Percentiles rank a stretch among this genome's conserved stretches.
These are phyloP conservation scores for Erynnis tages DNA, from an alignment of 2,888 invertebrate species.

Conservation along the genomic window DNA sequence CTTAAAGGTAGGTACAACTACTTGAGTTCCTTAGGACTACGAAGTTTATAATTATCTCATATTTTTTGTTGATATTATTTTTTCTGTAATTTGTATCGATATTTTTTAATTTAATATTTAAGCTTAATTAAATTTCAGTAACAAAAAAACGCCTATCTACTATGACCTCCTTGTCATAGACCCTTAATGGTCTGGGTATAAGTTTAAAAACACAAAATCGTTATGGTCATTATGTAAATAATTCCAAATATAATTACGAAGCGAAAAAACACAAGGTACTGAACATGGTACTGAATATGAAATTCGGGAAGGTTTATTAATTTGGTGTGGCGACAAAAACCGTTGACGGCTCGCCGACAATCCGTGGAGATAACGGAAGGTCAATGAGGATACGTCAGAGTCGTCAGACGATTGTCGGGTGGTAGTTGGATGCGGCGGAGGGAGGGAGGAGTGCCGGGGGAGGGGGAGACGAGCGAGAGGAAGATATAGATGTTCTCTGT, in stretches of 20 bases:
- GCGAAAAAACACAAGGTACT: not conserved
- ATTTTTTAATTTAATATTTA: too few species aligned
- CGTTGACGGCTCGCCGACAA: conserved; percentile 50
- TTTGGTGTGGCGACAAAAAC: conserved; percentile 31
- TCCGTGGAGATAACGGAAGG: conserved; percentile 76
- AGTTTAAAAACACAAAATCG: too few species aligned
- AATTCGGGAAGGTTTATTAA: conserved; percentile 27
- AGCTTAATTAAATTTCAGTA: too few species aligned
- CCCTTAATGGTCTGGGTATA: too few species aligned
- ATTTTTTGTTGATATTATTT: too few species aligned
- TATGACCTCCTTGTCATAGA: too few species aligned
- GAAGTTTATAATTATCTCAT: too few species aligned
- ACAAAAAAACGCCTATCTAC: too few species aligned
- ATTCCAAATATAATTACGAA: not conserved
- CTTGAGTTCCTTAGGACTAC: too few species aligned
- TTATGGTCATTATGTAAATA: not conserved
- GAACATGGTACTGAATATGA: conserved; percentile 14
- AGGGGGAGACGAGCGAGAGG: conserved; percentile 39
- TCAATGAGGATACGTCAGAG: conserved; percentile 75
- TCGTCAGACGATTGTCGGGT: conserved; percentile 39
- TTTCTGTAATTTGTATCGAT: too few species aligned
- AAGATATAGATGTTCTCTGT: conserved; percentile 51
- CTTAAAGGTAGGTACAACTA: conserved; percentile 26
- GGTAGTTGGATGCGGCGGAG: conserved; percentile 50
- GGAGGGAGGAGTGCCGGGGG: conserved; percentile 36